phyloP scores from a whole-genome alignment of 2,797 vertebrate species.

The Pseudochirops corinnae region DNA sequence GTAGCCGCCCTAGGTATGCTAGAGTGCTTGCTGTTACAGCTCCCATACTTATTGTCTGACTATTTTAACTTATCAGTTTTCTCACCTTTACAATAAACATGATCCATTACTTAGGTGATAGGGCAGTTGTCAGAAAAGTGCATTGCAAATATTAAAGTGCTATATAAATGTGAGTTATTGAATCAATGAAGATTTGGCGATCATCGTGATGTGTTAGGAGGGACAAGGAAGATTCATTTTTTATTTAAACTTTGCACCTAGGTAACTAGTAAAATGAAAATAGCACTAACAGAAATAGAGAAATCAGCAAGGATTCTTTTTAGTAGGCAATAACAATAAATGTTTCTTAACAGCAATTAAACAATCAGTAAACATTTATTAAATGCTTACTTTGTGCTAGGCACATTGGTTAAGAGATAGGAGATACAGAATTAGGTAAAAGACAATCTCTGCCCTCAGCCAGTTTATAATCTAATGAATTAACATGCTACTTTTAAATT shows the following conservation, averaged over 20 bases:
- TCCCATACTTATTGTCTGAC: neutral
- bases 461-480: neutral
- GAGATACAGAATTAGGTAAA: neutral
- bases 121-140: neutral
- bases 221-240: neutral
- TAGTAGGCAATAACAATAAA: neutral
- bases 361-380: neutral
- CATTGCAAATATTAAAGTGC: neutral
- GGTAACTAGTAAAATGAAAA: neutral
- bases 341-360: neutral
- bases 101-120: too few species aligned
- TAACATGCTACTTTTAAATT: neutral
- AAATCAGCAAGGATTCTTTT: neutral
- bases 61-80: neutral
- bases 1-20: too few species aligned
- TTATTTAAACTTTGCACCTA: neutral
- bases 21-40: too few species aligned
- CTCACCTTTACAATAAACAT: neutral
- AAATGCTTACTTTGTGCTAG: neutral
- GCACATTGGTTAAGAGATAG: neutral
- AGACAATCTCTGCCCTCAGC: neutral
- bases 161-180: neutral
- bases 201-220: neutral
- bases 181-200: neutral
- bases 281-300: neutral